These are phyloP conservation scores for Drosophila asahinai DNA, from an alignment of 1,140 invertebrate genomes.

Conservation along the genomic window DNA sequence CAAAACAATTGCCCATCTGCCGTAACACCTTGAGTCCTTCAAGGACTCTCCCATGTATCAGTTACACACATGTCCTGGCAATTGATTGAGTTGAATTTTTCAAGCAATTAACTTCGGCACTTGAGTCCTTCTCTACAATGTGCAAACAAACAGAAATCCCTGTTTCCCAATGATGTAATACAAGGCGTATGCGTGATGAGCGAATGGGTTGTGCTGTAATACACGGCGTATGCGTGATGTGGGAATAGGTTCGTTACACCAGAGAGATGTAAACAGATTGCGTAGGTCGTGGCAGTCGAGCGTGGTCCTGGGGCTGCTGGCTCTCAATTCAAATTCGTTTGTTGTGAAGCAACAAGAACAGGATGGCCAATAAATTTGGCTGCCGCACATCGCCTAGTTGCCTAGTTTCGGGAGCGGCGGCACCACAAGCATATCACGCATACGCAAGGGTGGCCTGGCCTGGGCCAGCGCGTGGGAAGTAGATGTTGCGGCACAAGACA, in stretches of 20 bases:
- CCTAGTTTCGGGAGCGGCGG: neutral
- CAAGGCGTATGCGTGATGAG: slow-evolving; percentile 37
- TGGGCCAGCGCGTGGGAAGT: slow-evolving; percentile 13
- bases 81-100: slow-evolving; percentile 81
- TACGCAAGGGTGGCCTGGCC: slow-evolving; percentile 52
- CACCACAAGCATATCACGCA: slow-evolving; percentile 72
- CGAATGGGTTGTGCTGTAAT: slow-evolving; percentile 30
- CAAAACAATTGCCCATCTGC: slow-evolving; percentile 36
- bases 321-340: slow-evolving; percentile 17
- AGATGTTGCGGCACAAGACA: slow-evolving; percentile 42
- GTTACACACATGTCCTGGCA: slow-evolving; percentile 39
- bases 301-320: neutral
- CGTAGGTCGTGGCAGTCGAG: slow-evolving; percentile 9
- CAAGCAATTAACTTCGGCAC: slow-evolving; percentile 75
- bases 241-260: slow-evolving; percentile 13
- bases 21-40: slow-evolving; percentile 37
- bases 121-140: slow-evolving; percentile 58
- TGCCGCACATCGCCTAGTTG: slow-evolving; percentile 30
- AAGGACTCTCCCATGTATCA: slow-evolving; percentile 19
- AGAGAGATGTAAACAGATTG: slow-evolving; percentile 40
- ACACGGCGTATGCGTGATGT: slow-evolving; percentile 38
- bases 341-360: neutral
- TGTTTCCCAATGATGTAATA: slow-evolving; percentile 40
- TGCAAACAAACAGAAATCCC: slow-evolving; percentile 52
- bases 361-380: slow-evolving; percentile 51